phyloP scores from a whole-genome alignment of 1,140 invertebrate species.

The Lordiphosa stackelbergi region DNA sequence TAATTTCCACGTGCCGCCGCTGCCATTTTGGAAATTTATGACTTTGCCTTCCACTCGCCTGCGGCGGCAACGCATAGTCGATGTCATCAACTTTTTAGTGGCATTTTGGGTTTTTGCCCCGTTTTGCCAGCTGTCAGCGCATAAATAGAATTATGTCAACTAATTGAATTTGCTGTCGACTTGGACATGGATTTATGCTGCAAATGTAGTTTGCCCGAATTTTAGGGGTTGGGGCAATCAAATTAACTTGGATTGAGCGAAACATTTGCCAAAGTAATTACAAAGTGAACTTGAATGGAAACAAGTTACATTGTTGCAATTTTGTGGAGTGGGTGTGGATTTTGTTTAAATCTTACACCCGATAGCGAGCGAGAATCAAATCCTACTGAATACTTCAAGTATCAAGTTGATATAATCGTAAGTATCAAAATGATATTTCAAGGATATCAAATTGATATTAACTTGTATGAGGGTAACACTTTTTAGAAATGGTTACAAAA shows the following conservation, averaged over 20 bases:
- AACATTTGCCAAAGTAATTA: too few species aligned
- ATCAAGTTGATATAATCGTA: too few species aligned
- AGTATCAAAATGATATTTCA: too few species aligned
- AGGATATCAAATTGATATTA: too few species aligned
- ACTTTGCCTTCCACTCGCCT: conserved; percentile 27
- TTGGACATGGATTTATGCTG: conserved; percentile 71
- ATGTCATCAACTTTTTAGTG: conserved; percentile 30
- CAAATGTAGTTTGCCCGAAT: conserved; percentile 53
- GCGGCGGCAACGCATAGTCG: not conserved
- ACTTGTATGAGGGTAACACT: too few species aligned
- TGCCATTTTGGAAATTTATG: conserved; percentile 73
- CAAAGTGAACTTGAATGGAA: too few species aligned
- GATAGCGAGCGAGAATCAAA: too few species aligned
- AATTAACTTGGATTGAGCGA: conserved; percentile 29
- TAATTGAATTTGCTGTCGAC: conserved; percentile 67
- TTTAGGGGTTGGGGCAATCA: conserved; percentile 34
- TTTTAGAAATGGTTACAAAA: too few species aligned
- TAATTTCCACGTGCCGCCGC: conserved; percentile 67
- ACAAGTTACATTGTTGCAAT: too few species aligned
- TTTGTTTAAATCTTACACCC: too few species aligned
- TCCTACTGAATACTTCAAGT: too few species aligned
- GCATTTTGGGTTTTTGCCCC: not conserved
- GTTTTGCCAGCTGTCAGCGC: conserved; percentile 66
- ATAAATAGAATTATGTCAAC: conserved; percentile 71
- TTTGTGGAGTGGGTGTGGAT: too few species aligned